A percentile compares a stretch with the other conserved stretches of the same genome.
These are phyloP conservation scores for Sinosuthora webbiana DNA, from an alignment of 2,113 vertebrate species.

Conservation along the genomic window DNA sequence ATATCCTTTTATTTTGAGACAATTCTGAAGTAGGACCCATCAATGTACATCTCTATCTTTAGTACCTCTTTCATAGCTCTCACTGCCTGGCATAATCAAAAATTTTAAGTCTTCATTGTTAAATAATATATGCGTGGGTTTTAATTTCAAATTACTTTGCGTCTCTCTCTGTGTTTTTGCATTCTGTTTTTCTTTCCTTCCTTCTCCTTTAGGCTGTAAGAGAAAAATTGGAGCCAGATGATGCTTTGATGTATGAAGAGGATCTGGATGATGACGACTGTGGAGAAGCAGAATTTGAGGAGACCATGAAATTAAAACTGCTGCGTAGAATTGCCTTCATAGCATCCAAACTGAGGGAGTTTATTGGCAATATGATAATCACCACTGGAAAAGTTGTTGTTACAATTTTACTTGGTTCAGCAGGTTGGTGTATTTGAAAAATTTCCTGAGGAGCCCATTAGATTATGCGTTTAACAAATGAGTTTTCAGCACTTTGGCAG, in stretches of 20 bases:
- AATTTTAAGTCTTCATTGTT: not conserved
- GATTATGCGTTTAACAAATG: not conserved
- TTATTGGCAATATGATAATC: conserved; percentile 95
- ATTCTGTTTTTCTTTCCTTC: not conserved
- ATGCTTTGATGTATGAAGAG: conserved; percentile 87
- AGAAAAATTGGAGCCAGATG: conserved; percentile 86
- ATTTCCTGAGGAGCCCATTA: not conserved
- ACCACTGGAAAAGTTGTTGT: conserved; percentile 96
- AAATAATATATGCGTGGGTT: not conserved
- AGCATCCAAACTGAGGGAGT: conserved; percentile 88
- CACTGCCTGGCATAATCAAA: not conserved
- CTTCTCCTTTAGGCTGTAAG: conserved; percentile 71
- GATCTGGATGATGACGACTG: conserved; percentile 85
- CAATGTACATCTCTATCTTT: not conserved
- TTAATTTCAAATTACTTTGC: not conserved
- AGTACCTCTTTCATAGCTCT: not conserved
- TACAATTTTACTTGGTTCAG: conserved; percentile 89
- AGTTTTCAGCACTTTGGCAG: conserved; percentile 5
- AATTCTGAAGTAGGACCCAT: not conserved
- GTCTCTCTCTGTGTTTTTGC: not conserved
- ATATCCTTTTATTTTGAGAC: not conserved
- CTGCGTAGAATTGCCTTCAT: conserved; percentile 84
- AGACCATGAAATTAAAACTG: conserved; percentile 87
- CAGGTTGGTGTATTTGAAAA: conserved; percentile 78
- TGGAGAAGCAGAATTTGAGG: conserved; percentile 82